Evolutionary conservation across 2,113 vertebrate genomes (phyloP), one percentile per base, ranked within the genome.

Genomic region (Morone saxatilis): DNA sequence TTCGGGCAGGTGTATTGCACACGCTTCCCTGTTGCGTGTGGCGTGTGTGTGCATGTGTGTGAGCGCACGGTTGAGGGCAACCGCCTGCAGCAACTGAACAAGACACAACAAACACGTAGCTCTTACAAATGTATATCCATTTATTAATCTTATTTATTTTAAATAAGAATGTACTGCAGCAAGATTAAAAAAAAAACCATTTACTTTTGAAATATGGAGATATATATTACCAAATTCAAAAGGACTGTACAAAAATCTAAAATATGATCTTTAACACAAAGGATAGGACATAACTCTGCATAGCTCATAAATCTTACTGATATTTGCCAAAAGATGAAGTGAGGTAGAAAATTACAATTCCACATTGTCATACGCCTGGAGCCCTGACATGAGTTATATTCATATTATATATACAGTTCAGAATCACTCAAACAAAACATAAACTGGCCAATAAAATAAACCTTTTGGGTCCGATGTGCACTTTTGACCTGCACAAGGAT

Each of bases 271-370:
- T 86, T 83, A 77, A 80, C 83, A 82, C 56, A 47, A 76, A 88
- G 65, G 80, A 72, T 48, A 78, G 74, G 31, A 86, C 80, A 69
- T 94, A 96, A 95, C 77, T 85, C 82, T 73, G 80, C 93, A 92
- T 83, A 90, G 94, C 94, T 96, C 96, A 95, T 96, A 96, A 96
- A 97, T 95, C 89, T 94, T 85, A 89, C 91, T 86, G 91, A 89
- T 94, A 88, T 94, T 95, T 93, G 95, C 94, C 93, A 91, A 94
- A 87, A 93, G 92, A 81, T 93, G 84, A 92, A 96, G 96, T 97
- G 97, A 98, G 97, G 97, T 98, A 98, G 97, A 96, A 94, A 93
- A 94, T 93, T 78, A 95, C 8, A 73, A 91, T 90, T 90, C 90
- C 91, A 87, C 86, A 61, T 81, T 88, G 71, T 89, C 81, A 89